Conservation (phyloP, 2,888 invertebrate species). For the Pseudeuparius sepicola region DNA sequence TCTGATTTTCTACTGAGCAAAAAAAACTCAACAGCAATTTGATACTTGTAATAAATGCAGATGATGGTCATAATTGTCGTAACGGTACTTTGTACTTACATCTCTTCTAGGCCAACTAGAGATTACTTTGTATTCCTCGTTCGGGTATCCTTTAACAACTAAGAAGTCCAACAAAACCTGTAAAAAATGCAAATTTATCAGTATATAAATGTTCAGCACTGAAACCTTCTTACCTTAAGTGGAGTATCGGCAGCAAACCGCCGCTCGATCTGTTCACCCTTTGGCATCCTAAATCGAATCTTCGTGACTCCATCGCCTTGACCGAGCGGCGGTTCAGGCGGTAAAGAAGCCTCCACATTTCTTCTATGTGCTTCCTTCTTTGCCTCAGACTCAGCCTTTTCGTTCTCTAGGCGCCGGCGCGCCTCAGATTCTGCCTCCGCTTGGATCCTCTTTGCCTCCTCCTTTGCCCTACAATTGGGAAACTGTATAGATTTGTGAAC, state of each 20-base stretch:
- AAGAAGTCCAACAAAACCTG: conserved; percentile 79
- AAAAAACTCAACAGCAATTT: too few relatives aligned
- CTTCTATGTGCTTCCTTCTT: conserved; percentile 60
- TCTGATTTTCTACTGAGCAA: too few relatives aligned
- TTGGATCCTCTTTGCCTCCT: conserved; percentile 71
- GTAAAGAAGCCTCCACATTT: conserved; percentile 56
- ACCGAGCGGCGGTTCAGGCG: conserved; percentile 56
- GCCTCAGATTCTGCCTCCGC: conserved; percentile 64
- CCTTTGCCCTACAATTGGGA: conserved; percentile 58
- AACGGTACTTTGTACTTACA: too few relatives aligned
- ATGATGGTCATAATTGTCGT: too few relatives aligned
- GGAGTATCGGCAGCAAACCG: conserved; percentile 57
- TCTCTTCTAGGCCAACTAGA: conserved; percentile 92
- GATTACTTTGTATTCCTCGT: conserved; percentile 82
- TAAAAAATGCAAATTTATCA: conserved; percentile 28
- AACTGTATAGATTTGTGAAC: too few relatives aligned
- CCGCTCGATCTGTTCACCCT: conserved; percentile 64
- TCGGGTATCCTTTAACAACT: conserved; percentile 78
- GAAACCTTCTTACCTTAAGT: conserved; percentile 41
- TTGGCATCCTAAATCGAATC: conserved; percentile 74
- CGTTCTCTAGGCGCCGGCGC: conserved; percentile 63
- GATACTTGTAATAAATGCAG: too few relatives aligned
- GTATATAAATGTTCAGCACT: background rate
- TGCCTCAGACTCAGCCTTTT: conserved; percentile 61
- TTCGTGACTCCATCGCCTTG: conserved; percentile 53